phyloP scores from a whole-genome alignment of 2,797 vertebrate genomes.

The Momotus momota region DNA sequence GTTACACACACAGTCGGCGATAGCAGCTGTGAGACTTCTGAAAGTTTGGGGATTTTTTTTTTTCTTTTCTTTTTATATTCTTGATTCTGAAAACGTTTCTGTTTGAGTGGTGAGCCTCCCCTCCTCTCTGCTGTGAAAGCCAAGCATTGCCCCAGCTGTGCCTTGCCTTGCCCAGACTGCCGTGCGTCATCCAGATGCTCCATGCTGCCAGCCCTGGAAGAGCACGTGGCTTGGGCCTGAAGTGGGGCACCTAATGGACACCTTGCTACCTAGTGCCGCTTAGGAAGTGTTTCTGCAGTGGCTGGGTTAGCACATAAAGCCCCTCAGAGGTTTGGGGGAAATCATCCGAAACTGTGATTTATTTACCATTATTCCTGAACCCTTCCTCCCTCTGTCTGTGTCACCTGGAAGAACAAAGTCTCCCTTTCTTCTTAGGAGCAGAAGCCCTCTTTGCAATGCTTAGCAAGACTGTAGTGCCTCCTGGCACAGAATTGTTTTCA shows the following conservation, averaged over 20 bases:
- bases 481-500: background rate
- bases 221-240: background rate
- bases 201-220: background rate
- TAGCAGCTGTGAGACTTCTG: slow-evolving; percentile 69
- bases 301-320: background rate
- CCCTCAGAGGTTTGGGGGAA: background rate
- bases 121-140: background rate
- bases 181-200: rapidly evolving
- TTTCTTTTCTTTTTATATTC: slow-evolving; percentile 31
- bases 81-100: slow-evolving; percentile 22
- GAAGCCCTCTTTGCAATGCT: background rate
- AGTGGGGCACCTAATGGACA: background rate
- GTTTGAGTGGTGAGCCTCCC: background rate
- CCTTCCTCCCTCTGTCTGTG: background rate
- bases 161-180: background rate
- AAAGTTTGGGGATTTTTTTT: background rate
- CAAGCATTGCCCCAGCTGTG: rapidly evolving
- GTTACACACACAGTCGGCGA: slow-evolving; percentile 25
- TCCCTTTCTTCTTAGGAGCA: background rate
- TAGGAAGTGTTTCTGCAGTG: background rate
- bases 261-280: background rate
- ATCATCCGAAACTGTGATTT: background rate
- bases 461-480: background rate
- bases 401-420: background rate
- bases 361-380: slow-evolving; percentile 2